Base-by-base conservation (phyloP, 2,797 vertebrate genomes). In the Carduelis carduelis region DNA sequence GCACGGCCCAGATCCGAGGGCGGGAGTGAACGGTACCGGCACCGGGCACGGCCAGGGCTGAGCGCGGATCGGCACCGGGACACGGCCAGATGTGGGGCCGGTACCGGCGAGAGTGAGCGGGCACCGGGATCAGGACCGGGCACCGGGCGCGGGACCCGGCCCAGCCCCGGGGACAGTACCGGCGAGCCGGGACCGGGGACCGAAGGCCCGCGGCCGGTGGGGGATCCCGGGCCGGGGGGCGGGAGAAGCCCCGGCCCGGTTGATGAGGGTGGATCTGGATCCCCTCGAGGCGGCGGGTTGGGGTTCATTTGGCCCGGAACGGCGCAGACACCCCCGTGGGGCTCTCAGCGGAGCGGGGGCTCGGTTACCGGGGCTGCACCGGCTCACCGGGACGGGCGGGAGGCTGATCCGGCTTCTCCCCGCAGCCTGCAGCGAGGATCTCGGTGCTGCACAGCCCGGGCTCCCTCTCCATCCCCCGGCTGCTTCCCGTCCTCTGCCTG, bases 221-320 rank as follows among this genome's bases (percentile, higher is more conserved):
- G 23, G 16, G 5, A 22, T 44, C 14, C 57, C 35, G 34, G 15
- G 4, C 14, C 20, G 24, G 41, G 39, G 11, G 12, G 17, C 3
- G 26, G 39, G 52, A 26, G 69, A 3, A 3, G 8, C 6, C 53
- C 8, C 9, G 16, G 11, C 12, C 11, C 9, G 22, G 41, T 1
- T 13, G 32, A 5, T n/a, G 20, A 1, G 8, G n/a, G 15, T 2
- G 0, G 14, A 7, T n/a, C 32, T 2, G 0, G 14, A 7, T n/a
- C 32, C 26, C 22, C 15, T 7, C 1, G 21, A 23, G 6, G 50
- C 32, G 21, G 34, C 1, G 60, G 0, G 46, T 74, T 7, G 8
- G 41, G 75, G 43, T 34, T 11, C 0, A 30, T 82, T 78, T 2
- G 19, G 22, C 41, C 1, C 27, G 2, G 66, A 56, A 2, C 12